A percentile compares a stretch with the other conserved stretches of the same genome.
Conservation (phyloP, 2,797 vertebrate genomes). For the Neomorphus geoffroyi region DNA sequence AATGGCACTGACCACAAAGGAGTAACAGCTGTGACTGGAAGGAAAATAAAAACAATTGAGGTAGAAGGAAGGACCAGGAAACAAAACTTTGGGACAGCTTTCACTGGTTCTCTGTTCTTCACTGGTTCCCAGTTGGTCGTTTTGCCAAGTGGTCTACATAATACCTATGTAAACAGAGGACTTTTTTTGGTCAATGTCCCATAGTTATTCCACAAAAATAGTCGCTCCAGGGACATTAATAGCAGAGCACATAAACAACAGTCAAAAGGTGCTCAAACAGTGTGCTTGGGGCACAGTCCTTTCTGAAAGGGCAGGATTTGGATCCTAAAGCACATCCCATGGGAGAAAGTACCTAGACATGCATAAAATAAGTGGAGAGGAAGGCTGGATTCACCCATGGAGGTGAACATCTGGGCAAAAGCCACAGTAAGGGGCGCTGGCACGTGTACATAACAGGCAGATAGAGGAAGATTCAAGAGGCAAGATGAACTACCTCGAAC, state of each 20-base stretch:
- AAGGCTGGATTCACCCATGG: neutral
- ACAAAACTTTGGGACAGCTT: neutral
- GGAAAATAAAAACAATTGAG: neutral
- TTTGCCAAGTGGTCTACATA: neutral
- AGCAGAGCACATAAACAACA: neutral
- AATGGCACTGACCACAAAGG: neutral
- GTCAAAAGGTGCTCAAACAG: neutral
- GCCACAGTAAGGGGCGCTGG: neutral
- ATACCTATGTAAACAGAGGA: neutral
- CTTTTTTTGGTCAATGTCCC: neutral
- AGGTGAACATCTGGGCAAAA: neutral
- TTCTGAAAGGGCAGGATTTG: neutral
- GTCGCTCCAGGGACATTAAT: neutral
- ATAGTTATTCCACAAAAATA: neutral
- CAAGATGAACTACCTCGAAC: neutral
- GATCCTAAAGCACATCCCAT: neutral
- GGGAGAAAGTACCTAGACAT: neutral
- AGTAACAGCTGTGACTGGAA: neutral
- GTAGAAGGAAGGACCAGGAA: neutral
- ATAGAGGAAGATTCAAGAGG: neutral
- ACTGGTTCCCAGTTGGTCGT: neutral
- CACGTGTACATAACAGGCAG: neutral
- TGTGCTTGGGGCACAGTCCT: neutral
- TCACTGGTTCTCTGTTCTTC: neutral
- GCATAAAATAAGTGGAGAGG: neutral